phyloP scores from a whole-genome alignment of 2,888 invertebrate genomes.

The Cryptocephalus primarius region DNA sequence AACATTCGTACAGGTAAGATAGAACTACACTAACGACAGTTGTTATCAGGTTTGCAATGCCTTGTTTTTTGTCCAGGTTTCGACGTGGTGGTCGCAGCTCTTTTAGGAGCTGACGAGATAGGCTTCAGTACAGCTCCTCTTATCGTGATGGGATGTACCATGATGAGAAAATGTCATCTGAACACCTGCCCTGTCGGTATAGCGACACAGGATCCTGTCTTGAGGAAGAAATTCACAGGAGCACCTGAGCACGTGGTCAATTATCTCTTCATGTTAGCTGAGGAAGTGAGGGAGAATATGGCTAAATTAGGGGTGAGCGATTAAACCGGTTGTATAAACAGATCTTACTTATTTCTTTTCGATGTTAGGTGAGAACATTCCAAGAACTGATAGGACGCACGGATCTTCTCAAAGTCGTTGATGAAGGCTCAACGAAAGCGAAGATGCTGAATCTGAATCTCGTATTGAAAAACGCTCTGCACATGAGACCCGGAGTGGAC shows the following conservation, averaged over 20 bases:
- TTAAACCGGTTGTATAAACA: neutral
- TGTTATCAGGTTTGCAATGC: neutral
- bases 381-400: conserved; percentile 83
- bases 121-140: conserved; percentile 98
- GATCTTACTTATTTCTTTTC: neutral
- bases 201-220: conserved; percentile 93
- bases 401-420: conserved; percentile 70
- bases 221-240: conserved; percentile 93
- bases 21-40: neutral
- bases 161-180: conserved; percentile 99
- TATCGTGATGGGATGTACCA: conserved; percentile 96
- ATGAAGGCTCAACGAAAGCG: conserved; percentile 65
- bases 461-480: conserved; percentile 80
- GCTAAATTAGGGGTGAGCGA: conserved; percentile 74
- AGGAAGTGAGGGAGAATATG: conserved; percentile 90
- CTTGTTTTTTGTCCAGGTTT: conserved; percentile 47
- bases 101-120: conserved; percentile 96
- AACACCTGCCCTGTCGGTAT: conserved; percentile 99
- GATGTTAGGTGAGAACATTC: conserved; percentile 27
- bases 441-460: conserved; percentile 72
- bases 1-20: conserved; percentile 73
- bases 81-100: conserved; percentile 90
- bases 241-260: conserved; percentile 97
- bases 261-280: conserved; percentile 94
- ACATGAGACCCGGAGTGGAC: conserved; percentile 81